These are phyloP conservation scores for Caenorhabditis afra DNA, from an alignment of 2,888 invertebrate genomes.

Conservation along the genomic window DNA sequence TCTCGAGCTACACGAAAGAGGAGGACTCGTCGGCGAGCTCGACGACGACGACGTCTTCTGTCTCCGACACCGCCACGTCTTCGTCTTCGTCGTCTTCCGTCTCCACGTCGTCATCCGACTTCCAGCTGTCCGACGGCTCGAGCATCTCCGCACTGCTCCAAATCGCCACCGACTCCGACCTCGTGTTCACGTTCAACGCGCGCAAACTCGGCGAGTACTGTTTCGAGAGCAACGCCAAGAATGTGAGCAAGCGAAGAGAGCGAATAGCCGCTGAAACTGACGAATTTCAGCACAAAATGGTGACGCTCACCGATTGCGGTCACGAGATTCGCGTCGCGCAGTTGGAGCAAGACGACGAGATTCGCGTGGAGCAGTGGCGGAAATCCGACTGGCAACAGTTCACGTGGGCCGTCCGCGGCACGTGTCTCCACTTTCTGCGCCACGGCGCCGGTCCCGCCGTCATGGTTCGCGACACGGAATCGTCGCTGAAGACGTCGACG, in stretches of 20 bases:
- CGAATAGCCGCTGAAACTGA: no score
- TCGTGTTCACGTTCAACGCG: slow-evolving; percentile 70
- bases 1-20: slow-evolving; percentile 54
- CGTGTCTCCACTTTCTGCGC: slow-evolving; percentile 67
- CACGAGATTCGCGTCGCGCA: slow-evolving; percentile 67
- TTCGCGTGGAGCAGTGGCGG: slow-evolving; percentile 68
- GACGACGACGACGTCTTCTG: slow-evolving; percentile 42
- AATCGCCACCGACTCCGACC: slow-evolving; percentile 71
- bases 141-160: slow-evolving; percentile 66
- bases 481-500: slow-evolving; percentile 3
- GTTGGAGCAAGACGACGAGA: slow-evolving; percentile 65
- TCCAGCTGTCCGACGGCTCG: slow-evolving; percentile 63
- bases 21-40: slow-evolving; percentile 59
- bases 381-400: slow-evolving; percentile 73
- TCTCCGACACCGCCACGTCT: slow-evolving; percentile 50
- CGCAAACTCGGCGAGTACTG: slow-evolving; percentile 68
- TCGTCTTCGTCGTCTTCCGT: no score
- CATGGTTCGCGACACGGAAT: no score
- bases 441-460: no score
- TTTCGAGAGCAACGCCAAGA: slow-evolving; percentile 64
- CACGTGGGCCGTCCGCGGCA: slow-evolving; percentile 72
- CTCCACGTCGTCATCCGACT: slow-evolving; percentile 53
- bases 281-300: slow-evolving; percentile 64
- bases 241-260: slow-evolving; percentile 51
- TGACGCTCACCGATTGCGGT: slow-evolving; percentile 67